Evolutionary conservation across 64 coral and sea anemone genomes (phyloP).

Genomic region (Trachythela sp.): DNA sequence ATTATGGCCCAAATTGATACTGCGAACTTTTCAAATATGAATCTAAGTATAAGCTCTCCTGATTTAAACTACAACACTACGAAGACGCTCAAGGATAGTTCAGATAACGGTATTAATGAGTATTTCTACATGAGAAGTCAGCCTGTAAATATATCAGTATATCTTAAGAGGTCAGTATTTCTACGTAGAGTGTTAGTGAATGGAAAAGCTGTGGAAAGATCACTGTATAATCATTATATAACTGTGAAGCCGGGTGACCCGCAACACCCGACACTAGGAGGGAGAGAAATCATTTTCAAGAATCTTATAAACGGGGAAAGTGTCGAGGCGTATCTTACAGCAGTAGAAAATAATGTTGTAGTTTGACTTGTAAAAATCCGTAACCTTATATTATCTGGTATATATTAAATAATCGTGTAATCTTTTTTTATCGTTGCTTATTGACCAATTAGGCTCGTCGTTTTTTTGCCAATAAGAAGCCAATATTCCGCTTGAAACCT

Average conservation of each 20-base stretch:
- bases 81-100: neutral
- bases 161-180: neutral
- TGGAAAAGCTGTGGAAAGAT: neutral
- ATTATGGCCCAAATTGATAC: constrained; percentile 24
- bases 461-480: too few species aligned
- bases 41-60: constrained; percentile 27
- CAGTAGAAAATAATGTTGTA: neutral
- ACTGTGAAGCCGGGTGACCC: neutral
- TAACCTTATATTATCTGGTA: too few species aligned
- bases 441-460: too few species aligned
- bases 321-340: neutral
- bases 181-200: neutral
- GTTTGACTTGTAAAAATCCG: too few species aligned
- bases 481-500: too few species aligned
- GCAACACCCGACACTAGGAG: neutral
- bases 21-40: neutral
- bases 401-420: too few species aligned
- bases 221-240: neutral
- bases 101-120: neutral
- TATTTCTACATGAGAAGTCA: constrained; percentile 19
- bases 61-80: constrained; percentile 40
- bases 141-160: neutral
- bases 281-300: neutral
- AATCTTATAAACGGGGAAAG: neutral
- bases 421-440: too few species aligned